Percentiles rank a stretch among this genome's conserved stretches.
Evolutionary conservation across 2,888 invertebrate genomes (phyloP).

Genomic region (Nomada flava): DNA sequence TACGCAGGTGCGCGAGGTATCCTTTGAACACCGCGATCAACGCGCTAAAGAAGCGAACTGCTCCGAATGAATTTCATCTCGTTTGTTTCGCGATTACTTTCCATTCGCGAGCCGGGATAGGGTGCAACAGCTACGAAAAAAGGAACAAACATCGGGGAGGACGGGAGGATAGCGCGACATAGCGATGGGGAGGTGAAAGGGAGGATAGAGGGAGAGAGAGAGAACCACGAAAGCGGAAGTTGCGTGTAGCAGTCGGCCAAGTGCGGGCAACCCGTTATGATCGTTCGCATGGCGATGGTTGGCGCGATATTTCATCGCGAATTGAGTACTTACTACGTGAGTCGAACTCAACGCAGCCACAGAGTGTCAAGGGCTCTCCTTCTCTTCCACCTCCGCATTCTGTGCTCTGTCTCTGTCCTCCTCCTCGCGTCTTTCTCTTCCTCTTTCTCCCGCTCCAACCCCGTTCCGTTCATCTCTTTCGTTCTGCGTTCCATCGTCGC

Average conservation of each 20-base stretch:
- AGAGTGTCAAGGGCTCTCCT: slow-evolving; percentile 68
- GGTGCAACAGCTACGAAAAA: slow-evolving; percentile 6
- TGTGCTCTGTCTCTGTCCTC: slow-evolving; percentile 29
- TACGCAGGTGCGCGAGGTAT: slow-evolving; percentile 84
- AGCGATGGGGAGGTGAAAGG: neutral
- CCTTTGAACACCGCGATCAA: neutral
- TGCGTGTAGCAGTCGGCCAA: slow-evolving; percentile 75
- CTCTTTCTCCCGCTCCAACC: neutral
- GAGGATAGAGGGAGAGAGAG: slow-evolving; percentile 39
- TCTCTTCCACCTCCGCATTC: slow-evolving; percentile 52
- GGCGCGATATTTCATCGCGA: slow-evolving; percentile 79
- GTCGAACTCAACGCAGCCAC: slow-evolving; percentile 77
- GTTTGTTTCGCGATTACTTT: slow-evolving; percentile 46
- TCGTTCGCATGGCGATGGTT: slow-evolving; percentile 74
- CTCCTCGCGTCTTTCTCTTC: slow-evolving; percentile 13
- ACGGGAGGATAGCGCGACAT: neutral
- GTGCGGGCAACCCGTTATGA: slow-evolving; percentile 76
- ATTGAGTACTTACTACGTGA: slow-evolving; percentile 79
- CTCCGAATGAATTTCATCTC: slow-evolving; percentile 65
- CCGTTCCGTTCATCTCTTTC: slow-evolving; percentile 30
- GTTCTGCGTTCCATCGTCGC: slow-evolving; percentile 52
- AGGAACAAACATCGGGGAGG: slow-evolving; percentile 4
- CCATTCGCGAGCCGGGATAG: neutral
- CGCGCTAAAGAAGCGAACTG: slow-evolving; percentile 56
- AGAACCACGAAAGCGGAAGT: slow-evolving; percentile 74